Percentiles rank a stretch among this genome's conserved stretches.
Conservation (phyloP, 2,888 invertebrate genomes). For the Heliothis peltigera region DNA sequence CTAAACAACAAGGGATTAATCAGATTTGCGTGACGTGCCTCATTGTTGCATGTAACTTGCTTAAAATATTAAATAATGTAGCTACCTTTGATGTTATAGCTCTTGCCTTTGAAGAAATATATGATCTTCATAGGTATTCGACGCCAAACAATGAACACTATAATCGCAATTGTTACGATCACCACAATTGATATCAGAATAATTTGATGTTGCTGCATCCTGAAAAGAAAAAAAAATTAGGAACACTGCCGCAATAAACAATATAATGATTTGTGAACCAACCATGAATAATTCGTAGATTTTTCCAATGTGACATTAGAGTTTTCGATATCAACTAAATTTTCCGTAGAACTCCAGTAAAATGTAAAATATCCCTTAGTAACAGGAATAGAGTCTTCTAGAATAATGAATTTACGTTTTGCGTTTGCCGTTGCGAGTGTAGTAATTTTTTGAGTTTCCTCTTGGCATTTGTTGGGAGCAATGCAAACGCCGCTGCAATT, state of each 20-base stretch:
- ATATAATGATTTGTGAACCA: background rate
- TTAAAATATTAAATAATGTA: background rate
- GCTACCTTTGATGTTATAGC: slow-evolving; percentile 57
- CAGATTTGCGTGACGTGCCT: no score
- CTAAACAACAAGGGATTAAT: no score
- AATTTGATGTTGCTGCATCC: slow-evolving; percentile 9
- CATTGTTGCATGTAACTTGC: background rate
- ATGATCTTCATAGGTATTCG: slow-evolving; percentile 23
- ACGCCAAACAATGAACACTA: slow-evolving; percentile 30
- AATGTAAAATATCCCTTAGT: slow-evolving; percentile 1
- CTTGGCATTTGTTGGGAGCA: background rate
- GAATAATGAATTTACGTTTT: background rate
- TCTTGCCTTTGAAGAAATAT: slow-evolving; percentile 34
- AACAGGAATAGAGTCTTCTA: background rate
- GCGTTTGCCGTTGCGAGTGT: background rate
- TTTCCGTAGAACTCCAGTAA: slow-evolving; percentile 9
- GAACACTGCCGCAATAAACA: background rate
- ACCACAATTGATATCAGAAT: slow-evolving; percentile 20
- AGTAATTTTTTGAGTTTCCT: background rate
- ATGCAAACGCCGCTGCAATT: background rate
- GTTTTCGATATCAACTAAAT: background rate
- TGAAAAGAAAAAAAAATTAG: slow-evolving; percentile 8
- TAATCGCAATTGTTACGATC: slow-evolving; percentile 8
- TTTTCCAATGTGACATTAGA: background rate
- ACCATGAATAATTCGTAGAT: slow-evolving; percentile 10